phyloP scores from a whole-genome alignment of 2,888 invertebrate genomes.

The Linnaemya vulpina region DNA sequence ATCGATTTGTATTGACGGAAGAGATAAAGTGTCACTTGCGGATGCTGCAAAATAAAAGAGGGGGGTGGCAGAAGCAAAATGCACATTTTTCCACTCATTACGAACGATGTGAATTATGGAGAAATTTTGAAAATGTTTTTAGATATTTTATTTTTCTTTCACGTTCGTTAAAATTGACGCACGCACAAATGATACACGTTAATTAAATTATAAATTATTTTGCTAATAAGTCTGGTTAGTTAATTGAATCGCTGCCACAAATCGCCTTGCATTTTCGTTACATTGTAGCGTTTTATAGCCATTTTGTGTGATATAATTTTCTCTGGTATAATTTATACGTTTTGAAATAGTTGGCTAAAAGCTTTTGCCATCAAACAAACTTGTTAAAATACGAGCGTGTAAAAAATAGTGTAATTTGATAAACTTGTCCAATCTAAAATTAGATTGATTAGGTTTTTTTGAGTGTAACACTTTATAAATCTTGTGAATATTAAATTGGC shows the following conservation, averaged over 20 bases:
- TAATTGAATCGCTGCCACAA: not conserved
- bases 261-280: constrained; percentile 2
- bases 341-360: constrained; percentile 42
- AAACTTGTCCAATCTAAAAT: constrained; percentile 47
- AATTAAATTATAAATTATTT: constrained; percentile 1
- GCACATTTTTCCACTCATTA: not conserved
- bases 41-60: no score
- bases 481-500: no score
- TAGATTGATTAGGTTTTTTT: constrained; percentile 41
- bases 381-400: constrained; percentile 5
- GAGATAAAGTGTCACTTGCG: constrained; percentile 18
- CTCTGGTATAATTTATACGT: constrained; percentile 30
- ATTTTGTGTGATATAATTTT: constrained; percentile 19
- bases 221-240: constrained; percentile 13
- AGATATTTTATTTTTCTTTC: constrained; percentile 2
- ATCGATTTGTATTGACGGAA: constrained; percentile 14
- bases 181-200: not conserved
- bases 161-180: constrained; percentile 17
- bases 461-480: not conserved
- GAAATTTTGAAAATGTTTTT: constrained; percentile 5
- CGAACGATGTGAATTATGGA: constrained; percentile 1
- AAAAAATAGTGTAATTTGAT: constrained; percentile 37
- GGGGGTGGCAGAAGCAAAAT: not conserved
- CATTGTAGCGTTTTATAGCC: not conserved
- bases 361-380: constrained; percentile 54